Evolutionary conservation across 23 tunicate genomes (phyloP), one percentile per base, ranked within the genome.

Genomic region (Oikopleura vanhoeffeni): DNA sequence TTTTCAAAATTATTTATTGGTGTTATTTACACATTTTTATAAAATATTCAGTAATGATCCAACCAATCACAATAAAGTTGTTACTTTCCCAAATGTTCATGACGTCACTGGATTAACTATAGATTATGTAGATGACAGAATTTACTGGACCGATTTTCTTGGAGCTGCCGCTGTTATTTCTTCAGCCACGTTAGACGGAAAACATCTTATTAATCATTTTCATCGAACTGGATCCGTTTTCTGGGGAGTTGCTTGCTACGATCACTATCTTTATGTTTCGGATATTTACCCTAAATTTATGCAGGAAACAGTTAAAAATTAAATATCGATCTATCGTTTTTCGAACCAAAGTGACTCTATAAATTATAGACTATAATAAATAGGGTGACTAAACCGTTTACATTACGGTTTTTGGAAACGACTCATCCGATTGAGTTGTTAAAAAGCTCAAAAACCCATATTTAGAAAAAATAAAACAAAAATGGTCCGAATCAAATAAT

Each of bases 81-180:
- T 87, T 85, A 36, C 40, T 39, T 87, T 67, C 41, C 97, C 93
- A 60, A 40, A 76, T 40, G 90, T 92, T 41, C 85, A 40, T 77
- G 93, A 92, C 84, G 93, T 92, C 40, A 89, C 91, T 35, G 97
- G 93, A 0, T 57, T 92, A 38, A 86, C 97, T 0, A 75, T 92
- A 32, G 97, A 92, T 76, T 92, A 92, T 85, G 84, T 87, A 0
- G 97, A 89, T 85, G 89, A 92, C 32, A 33, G 79, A 13, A 18
- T 71, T 30, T 71, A 71, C 79, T 71, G 79, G 79, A 71, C 79
- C 34, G 79, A 71, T 71, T 71, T 71, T 38, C 38, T 71, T 28
- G 79, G 79, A 2, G 27, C 79, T 38, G 79, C 79, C 27, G 79
- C 79, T 32, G 79, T 71, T 32, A 38, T 71, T 24, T 71, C 79